Base-by-base conservation (phyloP, 2,888 invertebrate species). In the Lagria hirta region DNA sequence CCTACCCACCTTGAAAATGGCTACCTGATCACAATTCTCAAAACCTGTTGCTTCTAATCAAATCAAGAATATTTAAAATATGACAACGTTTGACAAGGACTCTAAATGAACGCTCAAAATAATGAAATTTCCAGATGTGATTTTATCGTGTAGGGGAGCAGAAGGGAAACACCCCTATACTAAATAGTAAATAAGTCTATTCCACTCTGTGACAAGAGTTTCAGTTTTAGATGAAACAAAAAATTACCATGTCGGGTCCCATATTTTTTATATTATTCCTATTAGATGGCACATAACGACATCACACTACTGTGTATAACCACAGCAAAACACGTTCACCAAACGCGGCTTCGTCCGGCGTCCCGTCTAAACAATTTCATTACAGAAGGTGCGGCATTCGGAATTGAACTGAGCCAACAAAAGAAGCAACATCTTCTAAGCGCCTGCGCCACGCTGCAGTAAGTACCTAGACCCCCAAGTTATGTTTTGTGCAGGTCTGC, bases 161-260 rank as follows among this genome's bases (percentile, higher is more conserved):
- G n/a, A n/a, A n/a, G n/a, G n/a, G n/a, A n/a, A n/a, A n/a, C n/a
- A n/a, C n/a, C n/a, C n/a, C n/a, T n/a, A n/a, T n/a, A n/a, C n/a
- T n/a, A n/a, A n/a, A n/a, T n/a, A n/a, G n/a, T n/a, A n/a, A n/a
- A n/a, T n/a, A n/a, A n/a, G n/a, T n/a, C n/a, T n/a, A n/a, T n/a
- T n/a, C n/a, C n/a, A n/a, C n/a, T n/a, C n/a, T n/a, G n/a, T n/a
- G n/a, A n/a, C n/a, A n/a, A n/a, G n/a, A n/a, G n/a, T n/a, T n/a
- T n/a, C n/a, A n/a, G n/a, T n/a, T n/a, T n/a, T n/a, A n/a, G n/a
- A n/a, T n/a, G n/a, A n/a, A n/a, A n/a, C n/a, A n/a, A 33, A 42
- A 44, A 65, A 57, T 79, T 75, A 86, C 85, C 85, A 86, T 85
- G 75, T 85, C 85, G 75, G 84, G 84, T 78, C 84, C 85, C 82